Evolutionary conservation across 2,888 invertebrate species (phyloP), one percentile per base, ranked within the genome.

Genomic region (Troglohyphantes excavatus): DNA sequence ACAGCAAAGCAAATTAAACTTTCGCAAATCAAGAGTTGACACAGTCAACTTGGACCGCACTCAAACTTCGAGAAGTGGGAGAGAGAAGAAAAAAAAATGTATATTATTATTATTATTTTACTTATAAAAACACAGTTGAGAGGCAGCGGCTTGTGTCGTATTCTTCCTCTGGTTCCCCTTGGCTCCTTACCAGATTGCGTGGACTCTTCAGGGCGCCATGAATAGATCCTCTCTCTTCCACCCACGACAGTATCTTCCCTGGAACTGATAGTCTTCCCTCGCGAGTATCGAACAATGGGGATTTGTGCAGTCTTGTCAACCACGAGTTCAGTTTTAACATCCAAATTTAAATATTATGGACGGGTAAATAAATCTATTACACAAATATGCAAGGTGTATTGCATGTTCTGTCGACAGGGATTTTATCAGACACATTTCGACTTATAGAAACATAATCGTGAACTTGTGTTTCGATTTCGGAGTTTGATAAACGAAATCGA

Each of bases 71-170:
- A 33, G 7, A 26, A n/a, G 19, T 3, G 27, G 33, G 9, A 76
- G 19, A n/a, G 9, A n/a, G 26, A 27, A 11, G 11, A 23, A 75
- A 27, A 75, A 76, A 76, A 21, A 26, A 21, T 61, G 29, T 61
- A 33, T 61, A 61, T 33, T 27, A 33, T 76, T 61, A 61, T 72
- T 39, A 21, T 79, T 79, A 33, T 79, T 65, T 43, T 65, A 21
- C 43, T 65, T 79, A 79, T 39, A 11, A 43, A 79, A 79, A 79
- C 43, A 65, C 39, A 39, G 78, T 79, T 23, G 26, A 29, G 43
- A 76, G 23, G 63, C 43, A 26, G 53, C 53, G 43, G 39, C 39
- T 39, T 67, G 27, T 67, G 33, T 61, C 76, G 76, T 79, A 79
- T 79, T 79, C 78, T 79, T 79, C 65, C 26, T 33, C 13, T 39